phyloP scores from a whole-genome alignment of 2,113 vertebrate species.

The Acrocephalus kingi region DNA sequence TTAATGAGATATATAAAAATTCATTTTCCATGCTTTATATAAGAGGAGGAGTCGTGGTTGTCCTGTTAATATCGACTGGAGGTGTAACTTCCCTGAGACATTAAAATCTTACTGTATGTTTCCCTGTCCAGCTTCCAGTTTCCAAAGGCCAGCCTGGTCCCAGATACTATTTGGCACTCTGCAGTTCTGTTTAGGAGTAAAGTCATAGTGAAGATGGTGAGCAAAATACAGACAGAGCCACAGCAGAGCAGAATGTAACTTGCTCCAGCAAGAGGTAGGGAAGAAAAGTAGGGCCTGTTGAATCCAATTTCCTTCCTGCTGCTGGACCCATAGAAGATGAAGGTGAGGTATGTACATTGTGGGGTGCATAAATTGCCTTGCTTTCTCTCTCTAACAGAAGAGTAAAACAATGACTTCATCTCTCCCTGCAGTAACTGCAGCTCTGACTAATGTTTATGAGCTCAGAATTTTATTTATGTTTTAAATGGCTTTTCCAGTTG shows the following conservation, averaged over 20 bases:
- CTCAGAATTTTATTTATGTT: not conserved
- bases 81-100: not conserved
- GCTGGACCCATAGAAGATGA: not conserved
- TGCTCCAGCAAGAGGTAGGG: not conserved
- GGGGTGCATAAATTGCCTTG: not conserved
- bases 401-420: not conserved
- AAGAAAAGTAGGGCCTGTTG: not conserved
- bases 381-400: not conserved
- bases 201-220: not conserved
- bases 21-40: not conserved
- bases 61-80: accelerated
- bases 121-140: not conserved
- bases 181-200: not conserved
- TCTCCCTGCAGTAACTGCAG: not conserved
- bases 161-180: not conserved
- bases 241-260: not conserved
- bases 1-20: not conserved
- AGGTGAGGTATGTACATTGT: not conserved
- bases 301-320: not conserved
- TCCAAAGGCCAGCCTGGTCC: not conserved
- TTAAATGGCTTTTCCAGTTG: not conserved
- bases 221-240: not conserved
- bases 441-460: not conserved
- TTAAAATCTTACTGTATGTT: not conserved
- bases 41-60: not conserved